These are phyloP conservation scores for Hermodice carunculata DNA, from an alignment of 2,888 invertebrate species.

Conservation along the genomic window DNA sequence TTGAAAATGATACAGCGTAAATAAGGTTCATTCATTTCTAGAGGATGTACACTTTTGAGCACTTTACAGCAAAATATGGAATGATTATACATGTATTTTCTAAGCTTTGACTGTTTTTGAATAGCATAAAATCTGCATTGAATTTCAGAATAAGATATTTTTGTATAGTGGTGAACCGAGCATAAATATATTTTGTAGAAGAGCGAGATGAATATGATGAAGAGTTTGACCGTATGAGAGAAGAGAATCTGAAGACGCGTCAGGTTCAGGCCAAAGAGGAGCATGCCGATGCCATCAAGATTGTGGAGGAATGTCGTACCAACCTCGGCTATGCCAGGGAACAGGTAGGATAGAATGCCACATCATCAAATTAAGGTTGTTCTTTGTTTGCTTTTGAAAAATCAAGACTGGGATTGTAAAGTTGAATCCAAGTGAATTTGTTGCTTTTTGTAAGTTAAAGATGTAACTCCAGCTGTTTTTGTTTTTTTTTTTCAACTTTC, in stretches of 20 bases:
- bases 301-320: slow-evolving; percentile 59
- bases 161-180: neutral
- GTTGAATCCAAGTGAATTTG: no score
- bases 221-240: slow-evolving; percentile 68
- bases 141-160: neutral
- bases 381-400: no score
- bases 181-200: slow-evolving; percentile 40
- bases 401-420: no score
- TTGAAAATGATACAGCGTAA: no score
- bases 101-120: neutral
- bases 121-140: neutral
- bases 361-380: no score
- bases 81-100: no score
- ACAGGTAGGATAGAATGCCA: no score
- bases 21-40: no score
- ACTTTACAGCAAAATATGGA: no score
- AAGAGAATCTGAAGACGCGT: slow-evolving; percentile 65
- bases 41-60: no score
- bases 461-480: no score
- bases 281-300: slow-evolving; percentile 48
- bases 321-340: slow-evolving; percentile 61
- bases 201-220: slow-evolving; percentile 69
- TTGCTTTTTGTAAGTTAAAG: no score
- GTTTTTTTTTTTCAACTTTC: neutral
- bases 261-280: slow-evolving; percentile 67